phyloP scores from a whole-genome alignment of 2,113 vertebrate genomes.

The Pleuronectes platessa region DNA sequence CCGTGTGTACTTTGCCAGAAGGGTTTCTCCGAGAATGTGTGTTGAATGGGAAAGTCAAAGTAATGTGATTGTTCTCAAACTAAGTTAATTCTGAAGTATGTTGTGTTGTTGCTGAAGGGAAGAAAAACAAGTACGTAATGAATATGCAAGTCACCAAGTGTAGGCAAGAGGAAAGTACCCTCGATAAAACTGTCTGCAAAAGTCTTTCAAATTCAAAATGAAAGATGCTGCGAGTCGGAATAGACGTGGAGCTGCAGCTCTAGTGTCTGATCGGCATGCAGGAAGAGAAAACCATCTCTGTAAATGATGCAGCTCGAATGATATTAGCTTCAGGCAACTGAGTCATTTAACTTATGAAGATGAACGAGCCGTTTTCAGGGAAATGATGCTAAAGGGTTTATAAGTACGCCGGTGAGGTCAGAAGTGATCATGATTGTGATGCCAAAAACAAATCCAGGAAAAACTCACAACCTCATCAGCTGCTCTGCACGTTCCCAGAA shows the following conservation, averaged over 20 bases:
- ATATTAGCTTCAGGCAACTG: conserved; percentile 11
- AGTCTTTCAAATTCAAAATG: not conserved
- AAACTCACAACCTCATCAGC: conserved; percentile 17
- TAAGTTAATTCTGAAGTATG: too few species aligned
- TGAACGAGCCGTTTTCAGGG: conserved; percentile 8
- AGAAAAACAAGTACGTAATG: not conserved
- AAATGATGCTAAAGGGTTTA: conserved; percentile 24
- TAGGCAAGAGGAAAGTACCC: not conserved
- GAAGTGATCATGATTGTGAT: conserved; percentile 5
- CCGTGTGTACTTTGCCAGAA: not conserved
- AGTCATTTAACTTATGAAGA: conserved; percentile 27
- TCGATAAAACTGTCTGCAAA: too few species aligned
- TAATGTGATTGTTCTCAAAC: too few species aligned
- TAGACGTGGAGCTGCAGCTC: not conserved
- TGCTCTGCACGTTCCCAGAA: not conserved
- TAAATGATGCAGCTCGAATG: conserved; percentile 2
- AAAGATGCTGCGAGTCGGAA: not conserved
- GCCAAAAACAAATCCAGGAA: not conserved
- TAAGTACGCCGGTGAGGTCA: conserved; percentile 22
- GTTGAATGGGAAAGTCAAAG: not conserved
- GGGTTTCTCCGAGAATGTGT: not conserved
- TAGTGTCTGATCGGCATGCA: not conserved
- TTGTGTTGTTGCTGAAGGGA: not conserved
- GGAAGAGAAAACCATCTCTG: not conserved
- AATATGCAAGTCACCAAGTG: not conserved